Evolutionary conservation across 1,140 invertebrate species (phyloP), one percentile per base, ranked within the genome.

Genomic region (Physella acuta): DNA sequence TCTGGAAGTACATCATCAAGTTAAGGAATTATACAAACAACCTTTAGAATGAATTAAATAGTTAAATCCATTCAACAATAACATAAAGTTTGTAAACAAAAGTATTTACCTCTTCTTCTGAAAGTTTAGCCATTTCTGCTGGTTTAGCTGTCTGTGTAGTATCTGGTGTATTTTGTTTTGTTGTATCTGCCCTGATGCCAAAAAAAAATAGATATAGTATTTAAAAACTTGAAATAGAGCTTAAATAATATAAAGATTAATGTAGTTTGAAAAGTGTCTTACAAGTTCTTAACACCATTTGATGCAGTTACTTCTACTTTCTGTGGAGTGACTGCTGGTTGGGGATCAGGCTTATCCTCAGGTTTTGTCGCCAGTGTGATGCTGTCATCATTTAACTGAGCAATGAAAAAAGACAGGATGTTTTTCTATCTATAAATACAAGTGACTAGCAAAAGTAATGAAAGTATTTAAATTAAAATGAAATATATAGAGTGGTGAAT

Each of bases 101-200:
- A 26, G 30, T 5, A 51, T 30, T 34, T 28, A 66, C 63, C 37
- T 66, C 63, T 11, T 24, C 63, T 2, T 53, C 31, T 33, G 63
- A 53, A n/a, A 66, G 52, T 55, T 66, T 66, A 5, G 49, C 2
- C 17, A 66, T 26, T 30, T 66, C 49, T 11, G 52, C 33, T 44
- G 63, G 63, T 37, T 66, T 66, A n/a, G 26, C 63, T n/a, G 31
- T 26, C 20, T 31, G 24, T 55, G 26, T 55, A 14, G 49, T 36
- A 24, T 53, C 49, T 34, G 28, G 49, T 5, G 63, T 31, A 8
- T 3, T 37, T 5, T 3, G 8, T 36, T 17, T 55, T n/a, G 16
- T 24, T 24, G 5, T n/a, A 55, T 36, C 24, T 5, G 49, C 17
- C 20, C 33, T 66, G 63, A 3, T 14, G 24, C 16, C 28, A 17